These are phyloP conservation scores for Meghimatium bilineatum DNA, from an alignment of 2,888 invertebrate genomes.

Conservation along the genomic window DNA sequence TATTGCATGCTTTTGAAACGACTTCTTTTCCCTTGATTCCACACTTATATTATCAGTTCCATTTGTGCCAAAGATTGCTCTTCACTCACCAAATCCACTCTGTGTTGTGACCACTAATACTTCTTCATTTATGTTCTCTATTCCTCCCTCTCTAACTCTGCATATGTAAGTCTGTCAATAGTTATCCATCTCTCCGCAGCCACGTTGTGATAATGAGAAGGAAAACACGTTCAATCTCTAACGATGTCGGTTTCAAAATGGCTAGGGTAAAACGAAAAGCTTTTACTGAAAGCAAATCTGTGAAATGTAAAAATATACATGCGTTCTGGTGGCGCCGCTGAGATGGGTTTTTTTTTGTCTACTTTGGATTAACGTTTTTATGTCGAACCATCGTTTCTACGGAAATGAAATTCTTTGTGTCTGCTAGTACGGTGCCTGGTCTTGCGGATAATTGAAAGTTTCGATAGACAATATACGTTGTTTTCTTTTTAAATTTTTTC, in stretches of 20 bases:
- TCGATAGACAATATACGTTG: too few species aligned
- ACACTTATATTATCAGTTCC: too few species aligned
- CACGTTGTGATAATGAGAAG: background rate
- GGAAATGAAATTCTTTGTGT: conserved; percentile 16
- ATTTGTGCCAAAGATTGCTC: too few species aligned
- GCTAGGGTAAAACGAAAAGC: conserved; percentile 16
- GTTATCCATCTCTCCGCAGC: background rate
- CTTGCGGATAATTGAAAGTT: background rate
- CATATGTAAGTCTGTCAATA: background rate
- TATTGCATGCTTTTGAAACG: too few species aligned
- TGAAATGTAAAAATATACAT: conserved; percentile 31
- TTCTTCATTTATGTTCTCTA: too few species aligned
- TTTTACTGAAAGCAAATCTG: conserved; percentile 24
- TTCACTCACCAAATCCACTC: too few species aligned
- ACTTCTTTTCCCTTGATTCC: too few species aligned
- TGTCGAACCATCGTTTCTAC: background rate
- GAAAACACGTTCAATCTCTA: background rate
- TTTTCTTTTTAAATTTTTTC: too few species aligned
- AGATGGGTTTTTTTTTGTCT: conserved; percentile 6
- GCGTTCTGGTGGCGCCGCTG: conserved; percentile 20
- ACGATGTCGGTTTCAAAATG: conserved; percentile 10
- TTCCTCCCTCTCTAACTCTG: too few species aligned
- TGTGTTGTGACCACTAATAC: too few species aligned
- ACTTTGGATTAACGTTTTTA: conserved; percentile 14
- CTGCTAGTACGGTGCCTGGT: background rate